Percentiles rank a stretch among this genome's conserved stretches.
These are phyloP conservation scores for Edolisoma coerulescens DNA, from an alignment of 2,113 vertebrate genomes.

Conservation along the genomic window DNA sequence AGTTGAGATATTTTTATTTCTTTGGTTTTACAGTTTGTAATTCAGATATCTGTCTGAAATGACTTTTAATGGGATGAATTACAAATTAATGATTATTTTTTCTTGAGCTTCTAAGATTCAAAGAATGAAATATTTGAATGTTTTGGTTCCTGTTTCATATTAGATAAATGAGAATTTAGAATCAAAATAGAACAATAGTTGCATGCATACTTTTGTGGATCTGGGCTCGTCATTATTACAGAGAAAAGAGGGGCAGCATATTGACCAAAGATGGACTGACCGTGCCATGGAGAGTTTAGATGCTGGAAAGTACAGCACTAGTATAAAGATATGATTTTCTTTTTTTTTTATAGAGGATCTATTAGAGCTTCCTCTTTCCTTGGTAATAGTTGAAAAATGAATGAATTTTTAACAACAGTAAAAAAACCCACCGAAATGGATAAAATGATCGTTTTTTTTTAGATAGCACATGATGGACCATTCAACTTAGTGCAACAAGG, in stretches of 20 bases:
- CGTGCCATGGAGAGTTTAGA: not conserved
- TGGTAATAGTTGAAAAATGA: not conserved
- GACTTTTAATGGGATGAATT: not conserved
- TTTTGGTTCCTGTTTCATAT: not conserved
- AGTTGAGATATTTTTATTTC: not conserved
- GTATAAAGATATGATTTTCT: not conserved
- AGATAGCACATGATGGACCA: not conserved
- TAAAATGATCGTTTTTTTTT: not conserved
- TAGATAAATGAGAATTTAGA: not conserved
- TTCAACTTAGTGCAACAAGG: not conserved
- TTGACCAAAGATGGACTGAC: not conserved
- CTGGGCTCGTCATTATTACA: rapidly evolving
- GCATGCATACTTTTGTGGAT: not conserved
- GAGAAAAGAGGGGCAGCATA: not conserved
- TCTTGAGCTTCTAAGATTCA: not conserved
- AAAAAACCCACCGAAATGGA: not conserved
- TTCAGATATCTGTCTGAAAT: not conserved
- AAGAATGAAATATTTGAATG: not conserved
- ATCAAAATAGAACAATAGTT: not conserved
- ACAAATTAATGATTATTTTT: not conserved
- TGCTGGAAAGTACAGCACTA: not conserved
- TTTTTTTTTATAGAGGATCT: not conserved
- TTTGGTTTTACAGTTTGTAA: not conserved
- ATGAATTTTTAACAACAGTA: not conserved
- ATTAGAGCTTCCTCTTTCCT: not conserved